Percentiles rank a stretch among this genome's conserved stretches.
phyloP scores from a whole-genome alignment of 2,113 vertebrate genomes.

The Tachuris rubrigastra region DNA sequence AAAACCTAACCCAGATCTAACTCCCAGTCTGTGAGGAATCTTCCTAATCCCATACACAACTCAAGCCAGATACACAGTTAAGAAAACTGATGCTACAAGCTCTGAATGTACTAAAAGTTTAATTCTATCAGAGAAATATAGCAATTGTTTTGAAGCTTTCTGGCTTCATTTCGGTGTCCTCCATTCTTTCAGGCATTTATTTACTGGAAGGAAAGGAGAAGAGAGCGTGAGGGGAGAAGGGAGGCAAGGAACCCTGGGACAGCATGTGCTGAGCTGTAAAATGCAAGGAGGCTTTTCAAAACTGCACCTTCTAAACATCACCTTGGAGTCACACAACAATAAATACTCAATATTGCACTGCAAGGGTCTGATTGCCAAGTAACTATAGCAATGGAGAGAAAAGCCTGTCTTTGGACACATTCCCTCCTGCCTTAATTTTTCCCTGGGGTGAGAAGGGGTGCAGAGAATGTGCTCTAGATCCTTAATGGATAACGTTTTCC shows the following conservation, averaged over 20 bases:
- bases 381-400: conserved; percentile 33
- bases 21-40: neutral
- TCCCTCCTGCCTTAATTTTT: conserved; percentile 38
- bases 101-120: neutral
- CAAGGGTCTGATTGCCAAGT: neutral
- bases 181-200: conserved; percentile 5
- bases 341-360: conserved; percentile 13
- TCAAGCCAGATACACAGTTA: neutral
- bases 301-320: neutral
- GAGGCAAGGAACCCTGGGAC: neutral
- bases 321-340: conserved; percentile 41
- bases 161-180: conserved; percentile 9
- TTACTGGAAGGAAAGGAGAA: conserved; percentile 29
- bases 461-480: conserved; percentile 56
- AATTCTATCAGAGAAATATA: conserved; percentile 1
- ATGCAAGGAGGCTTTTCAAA: neutral
- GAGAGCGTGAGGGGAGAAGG: neutral
- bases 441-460: conserved; percentile 52
- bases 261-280: neutral
- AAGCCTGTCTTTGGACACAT: conserved; percentile 21
- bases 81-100: neutral
- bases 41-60: neutral
- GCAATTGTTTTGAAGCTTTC: conserved; percentile 18
- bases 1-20: neutral
- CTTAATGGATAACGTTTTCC: conserved; percentile 45